These are phyloP conservation scores for Arremon brunneinucha DNA, from an alignment of 2,797 vertebrate species.

Conservation along the genomic window DNA sequence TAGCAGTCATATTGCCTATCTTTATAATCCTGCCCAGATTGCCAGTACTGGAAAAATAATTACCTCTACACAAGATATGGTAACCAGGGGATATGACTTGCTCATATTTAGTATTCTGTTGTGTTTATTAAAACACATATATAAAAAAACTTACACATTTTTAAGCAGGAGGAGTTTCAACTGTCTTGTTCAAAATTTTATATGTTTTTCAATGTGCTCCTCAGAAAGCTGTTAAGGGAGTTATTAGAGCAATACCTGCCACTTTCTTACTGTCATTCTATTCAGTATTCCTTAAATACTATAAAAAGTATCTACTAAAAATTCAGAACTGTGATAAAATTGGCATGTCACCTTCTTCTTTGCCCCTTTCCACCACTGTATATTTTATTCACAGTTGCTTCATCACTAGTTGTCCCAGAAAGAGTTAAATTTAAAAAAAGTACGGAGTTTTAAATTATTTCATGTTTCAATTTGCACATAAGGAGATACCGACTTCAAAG, in stretches of 20 bases:
- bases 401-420: neutral
- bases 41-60: neutral
- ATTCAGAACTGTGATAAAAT: neutral
- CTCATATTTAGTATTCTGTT: neutral
- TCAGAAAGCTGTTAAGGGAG: neutral
- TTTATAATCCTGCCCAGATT: neutral
- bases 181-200: neutral
- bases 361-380: neutral
- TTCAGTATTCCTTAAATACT: neutral
- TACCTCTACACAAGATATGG: neutral
- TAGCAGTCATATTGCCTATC: neutral
- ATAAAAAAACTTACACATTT: neutral
- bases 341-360: neutral
- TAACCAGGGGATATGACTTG: neutral
- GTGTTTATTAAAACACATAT: neutral
- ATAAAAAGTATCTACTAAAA: slow-evolving; percentile 16
- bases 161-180: neutral
- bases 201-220: neutral
- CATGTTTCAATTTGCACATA: neutral
- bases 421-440: neutral
- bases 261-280: neutral
- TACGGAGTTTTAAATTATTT: neutral
- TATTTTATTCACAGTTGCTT: neutral
- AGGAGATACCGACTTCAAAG: neutral
- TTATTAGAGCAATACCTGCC: slow-evolving; percentile 11